Evolutionary conservation across 2,888 invertebrate species (phyloP).

Genomic region (Drosophila aldrichi): DNA sequence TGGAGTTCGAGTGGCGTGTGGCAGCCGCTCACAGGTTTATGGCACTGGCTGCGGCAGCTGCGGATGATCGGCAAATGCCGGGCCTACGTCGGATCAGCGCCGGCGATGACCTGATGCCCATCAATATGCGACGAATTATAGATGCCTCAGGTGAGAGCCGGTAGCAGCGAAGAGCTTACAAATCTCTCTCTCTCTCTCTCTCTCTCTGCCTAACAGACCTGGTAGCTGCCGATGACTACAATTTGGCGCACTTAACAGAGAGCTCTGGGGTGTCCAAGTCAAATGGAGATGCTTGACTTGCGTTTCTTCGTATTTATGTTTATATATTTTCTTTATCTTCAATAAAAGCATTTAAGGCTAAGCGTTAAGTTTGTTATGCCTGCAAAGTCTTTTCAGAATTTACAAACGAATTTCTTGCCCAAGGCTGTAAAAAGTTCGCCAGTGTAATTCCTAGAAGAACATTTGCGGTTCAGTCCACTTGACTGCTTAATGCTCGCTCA

Average conservation of each 20-base stretch:
- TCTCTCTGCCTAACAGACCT: not conserved
- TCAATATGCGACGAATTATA: not conserved
- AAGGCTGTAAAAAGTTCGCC: not conserved
- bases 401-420: not conserved
- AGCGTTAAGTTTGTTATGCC: not conserved
- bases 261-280: not conserved
- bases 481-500: not conserved
- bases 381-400: not conserved
- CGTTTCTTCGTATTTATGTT: not conserved
- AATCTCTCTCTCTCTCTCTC: not conserved
- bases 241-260: not conserved
- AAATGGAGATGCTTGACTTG: not conserved
- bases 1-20: conserved; percentile 17
- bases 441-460: not conserved
- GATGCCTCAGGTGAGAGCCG: conserved; percentile 11
- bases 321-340: not conserved
- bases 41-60: not conserved
- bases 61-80: not conserved
- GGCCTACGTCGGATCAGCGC: not conserved
- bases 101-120: not conserved
- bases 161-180: not conserved
- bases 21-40: not conserved
- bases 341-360: not conserved
- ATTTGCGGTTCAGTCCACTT: not conserved
- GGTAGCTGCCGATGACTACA: conserved; percentile 18